Evolutionary conservation across 2,113 vertebrate species (phyloP), one percentile per base, ranked within the genome.

Genomic region (Panthera tigris): DNA sequence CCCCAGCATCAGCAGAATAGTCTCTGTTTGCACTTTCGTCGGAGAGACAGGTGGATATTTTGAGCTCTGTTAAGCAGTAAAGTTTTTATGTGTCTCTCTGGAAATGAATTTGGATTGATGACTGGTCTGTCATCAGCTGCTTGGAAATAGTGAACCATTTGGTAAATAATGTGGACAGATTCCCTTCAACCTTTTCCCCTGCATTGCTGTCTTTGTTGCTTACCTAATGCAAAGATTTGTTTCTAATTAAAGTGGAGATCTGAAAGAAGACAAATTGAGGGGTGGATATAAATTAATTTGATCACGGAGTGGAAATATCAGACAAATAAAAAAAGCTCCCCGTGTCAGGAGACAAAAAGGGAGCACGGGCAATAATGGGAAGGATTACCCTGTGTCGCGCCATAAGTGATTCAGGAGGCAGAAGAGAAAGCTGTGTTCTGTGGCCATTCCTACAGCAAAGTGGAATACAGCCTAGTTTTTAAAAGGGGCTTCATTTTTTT

Each of bases 31-130:
- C 33, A 27, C 74, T 94, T 97, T 97, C 97, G 91, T 85, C 68
- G 52, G 81, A 94, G 79, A 95, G 97, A 98, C 98, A 99, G 98
- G 98, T 98, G 98, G 96, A 48, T 98, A 98, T 98, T 99, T 98
- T 23, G 33, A 98, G 98, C 97, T 98, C 98, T 97, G 98, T 95
- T 99, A 98, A 98, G 95, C 98, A 97, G 98, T 98, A 92, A 98
- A 98, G 94, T 98, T 99, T 98, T 98, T 89, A 98, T 98, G 81
- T 78, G 86, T 97, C 97, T 99, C 97, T 96, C 95, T 94, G 97
- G 97, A 97, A 90, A 82, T 45, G 81, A 92, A 97, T 98, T 95
- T 96, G 95, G 82, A 98, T 97, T 97, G 97, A 98, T 96, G 82
- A 71, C 74, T 97, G 82, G 91, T 91, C 23, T 97, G 91, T 91